A percentile compares a stretch with the other conserved stretches of the same genome.
Evolutionary conservation across 2,888 invertebrate genomes (phyloP).

Genomic region (Iselma pallidipennis): DNA sequence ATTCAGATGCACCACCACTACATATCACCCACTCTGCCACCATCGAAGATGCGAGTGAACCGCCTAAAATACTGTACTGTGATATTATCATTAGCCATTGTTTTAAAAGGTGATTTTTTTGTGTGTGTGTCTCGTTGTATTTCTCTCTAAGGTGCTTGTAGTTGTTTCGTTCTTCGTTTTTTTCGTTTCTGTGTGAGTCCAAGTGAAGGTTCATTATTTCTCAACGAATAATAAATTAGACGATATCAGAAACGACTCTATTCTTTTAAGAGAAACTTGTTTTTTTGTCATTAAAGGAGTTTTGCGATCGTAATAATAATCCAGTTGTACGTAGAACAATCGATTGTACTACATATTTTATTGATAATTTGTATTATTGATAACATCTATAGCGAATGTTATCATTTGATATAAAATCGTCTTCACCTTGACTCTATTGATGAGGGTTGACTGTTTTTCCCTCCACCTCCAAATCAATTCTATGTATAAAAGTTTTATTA

Average conservation of each 20-base stretch:
- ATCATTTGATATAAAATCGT: not conserved
- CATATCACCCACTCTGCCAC: not conserved
- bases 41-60: not conserved
- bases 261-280: not conserved
- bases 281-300: not conserved
- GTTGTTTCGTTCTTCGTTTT: not conserved
- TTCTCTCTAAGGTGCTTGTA: too few species aligned
- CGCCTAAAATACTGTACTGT: not conserved
- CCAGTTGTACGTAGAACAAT: too few species aligned
- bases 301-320: too few species aligned
- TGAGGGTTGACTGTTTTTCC: too few species aligned
- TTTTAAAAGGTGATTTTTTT: not conserved
- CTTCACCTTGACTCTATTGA: not conserved
- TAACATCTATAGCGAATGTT: too few species aligned
- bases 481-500: too few species aligned
- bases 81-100: constrained; percentile 2
- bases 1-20: not conserved
- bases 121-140: not conserved
- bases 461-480: too few species aligned
- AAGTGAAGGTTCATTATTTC: constrained; percentile 1
- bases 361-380: not conserved
- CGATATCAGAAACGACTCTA: not conserved
- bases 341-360: too few species aligned
- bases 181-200: not conserved
- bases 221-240: constrained; percentile 1